Base-by-base conservation (phyloP, 2,797 vertebrate species). In the Octomys mimax region DNA sequence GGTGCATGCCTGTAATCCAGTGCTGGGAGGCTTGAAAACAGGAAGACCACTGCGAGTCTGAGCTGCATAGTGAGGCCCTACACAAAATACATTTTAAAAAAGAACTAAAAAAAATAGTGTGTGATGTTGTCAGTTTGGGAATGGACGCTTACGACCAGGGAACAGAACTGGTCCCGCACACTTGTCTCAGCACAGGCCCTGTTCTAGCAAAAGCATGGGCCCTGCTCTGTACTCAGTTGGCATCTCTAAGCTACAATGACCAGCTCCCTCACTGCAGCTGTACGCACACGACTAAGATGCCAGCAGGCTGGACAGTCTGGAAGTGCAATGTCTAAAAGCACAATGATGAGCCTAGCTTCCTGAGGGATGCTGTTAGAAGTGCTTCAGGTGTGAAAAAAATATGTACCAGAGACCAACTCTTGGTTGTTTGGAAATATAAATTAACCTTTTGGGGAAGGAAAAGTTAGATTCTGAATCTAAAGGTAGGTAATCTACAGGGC, bases 151-250 rank as follows among this genome's bases (percentile, higher is more conserved):
- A 61, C 1, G 5, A 57, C 31, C 36, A 0, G 18, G 21, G 33
- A 28, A 19, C 0, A 2, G 46, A 11, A 6, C 33, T 6, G 13
- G 80, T 14, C 12, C 19, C 21, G 5, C 18, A 10, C 31, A 52
- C 7, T 10, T 1, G 33, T 39, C 81, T 85, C 16, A 1, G 4
- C 31, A 85, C 12, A 4, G n/a, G 21, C 54, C 85, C 33, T 2
- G n/a, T 68, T 87, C 86, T 16, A 11, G 31, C 71, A 81, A 75
- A 83, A 61, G 49, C n/a, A 77, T 42, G 0, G 10, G 61, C 52
- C 42, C 71, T 21, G 46, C 26, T 10, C 11, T 0, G 64, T 59
- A 6, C 22, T 73, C 54, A 64, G 1, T 10, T 0, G 57, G 46
- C 16, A 16, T 21, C 84, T 57, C 36, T 9, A n/a, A 42, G 28